Base-by-base conservation (phyloP, 2,888 invertebrate genomes). In the Xestia c-nigrum region DNA sequence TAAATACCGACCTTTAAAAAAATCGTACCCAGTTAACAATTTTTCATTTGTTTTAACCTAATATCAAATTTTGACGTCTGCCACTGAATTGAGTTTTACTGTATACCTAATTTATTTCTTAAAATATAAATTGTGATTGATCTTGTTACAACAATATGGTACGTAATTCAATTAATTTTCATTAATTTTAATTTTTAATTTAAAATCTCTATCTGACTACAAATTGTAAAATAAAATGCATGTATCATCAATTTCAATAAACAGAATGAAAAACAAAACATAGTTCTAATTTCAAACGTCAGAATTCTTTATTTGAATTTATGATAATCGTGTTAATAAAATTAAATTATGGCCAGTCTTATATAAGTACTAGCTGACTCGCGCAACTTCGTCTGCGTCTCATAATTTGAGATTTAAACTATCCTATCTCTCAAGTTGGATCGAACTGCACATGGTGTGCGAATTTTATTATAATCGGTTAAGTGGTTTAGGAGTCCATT, bases 221-320 rank as follows among this genome's bases (percentile, higher is more conserved):
- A 55, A 66, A 55, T 47, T 47, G 47, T 67, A 1, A 40, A 12
- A n/a, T 16, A 74, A n/a, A 59, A 1, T 31, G 5, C 21, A 59
- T 16, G 5, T 12, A 43, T 57, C 57, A 64, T 68, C 7, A 52
- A 55, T 78, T 57, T 74, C 6, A 66, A 31, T 76, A 21, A 59
- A 65, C 21, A n/a, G 10, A 71, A 78, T 24, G 0, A 21, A 31
- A 52, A 72, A 16, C 12, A 72, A 72, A 68, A 19, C 3, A 55
- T 5, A n/a, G 19, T 4, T 70, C 19, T n/a, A 16, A 59, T 71
- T 52, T 81, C 10, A 66, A 80, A 80, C 43, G 46, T 52, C 50
- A 69, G n/a, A 40, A 21, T 75, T 75, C 46, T 50, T 68, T 6
- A 80, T 80, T 80, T 59, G 38, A 75, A 67, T 73, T 59, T 68